phyloP scores from a whole-genome alignment of 2,888 invertebrate species.

The Microctonus brassicae region DNA sequence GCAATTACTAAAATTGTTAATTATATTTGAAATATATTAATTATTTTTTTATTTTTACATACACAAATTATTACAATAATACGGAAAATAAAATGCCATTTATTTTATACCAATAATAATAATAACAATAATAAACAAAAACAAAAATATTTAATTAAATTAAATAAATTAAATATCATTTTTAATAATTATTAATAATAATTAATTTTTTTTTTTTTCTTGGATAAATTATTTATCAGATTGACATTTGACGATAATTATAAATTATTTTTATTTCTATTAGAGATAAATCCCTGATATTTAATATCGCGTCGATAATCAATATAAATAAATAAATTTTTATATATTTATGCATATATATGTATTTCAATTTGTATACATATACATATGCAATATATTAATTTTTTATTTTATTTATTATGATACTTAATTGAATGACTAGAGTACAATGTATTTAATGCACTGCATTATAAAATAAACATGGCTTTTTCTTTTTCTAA shows the following conservation, averaged over 20 bases:
- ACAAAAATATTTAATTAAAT: neutral
- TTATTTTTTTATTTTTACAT: too few relatives aligned
- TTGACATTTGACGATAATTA: neutral
- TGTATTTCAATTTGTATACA: neutral
- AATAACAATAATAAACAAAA: neutral
- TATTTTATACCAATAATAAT: too few relatives aligned
- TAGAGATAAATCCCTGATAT: neutral
- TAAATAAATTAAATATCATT: too few relatives aligned
- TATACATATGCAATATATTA: neutral
- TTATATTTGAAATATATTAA: neutral
- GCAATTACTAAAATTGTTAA: neutral
- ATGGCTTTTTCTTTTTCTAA: neutral
- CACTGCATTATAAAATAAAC: neutral
- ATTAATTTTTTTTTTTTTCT: neutral
- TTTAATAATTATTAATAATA: too few relatives aligned
- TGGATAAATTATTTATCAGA: neutral
- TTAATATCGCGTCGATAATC: neutral
- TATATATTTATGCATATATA: neutral
- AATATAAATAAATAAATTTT: neutral
- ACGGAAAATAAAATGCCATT: too few relatives aligned
- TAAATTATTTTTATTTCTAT: neutral
- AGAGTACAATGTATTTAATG: conserved; percentile 42
- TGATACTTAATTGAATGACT: conserved; percentile 49
- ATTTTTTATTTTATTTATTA: conserved; percentile 13
- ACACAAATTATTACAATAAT: too few relatives aligned